Evolutionary conservation across 2,888 invertebrate species (phyloP), one percentile per base, ranked within the genome.

Genomic region (Nemoura dubitans): DNA sequence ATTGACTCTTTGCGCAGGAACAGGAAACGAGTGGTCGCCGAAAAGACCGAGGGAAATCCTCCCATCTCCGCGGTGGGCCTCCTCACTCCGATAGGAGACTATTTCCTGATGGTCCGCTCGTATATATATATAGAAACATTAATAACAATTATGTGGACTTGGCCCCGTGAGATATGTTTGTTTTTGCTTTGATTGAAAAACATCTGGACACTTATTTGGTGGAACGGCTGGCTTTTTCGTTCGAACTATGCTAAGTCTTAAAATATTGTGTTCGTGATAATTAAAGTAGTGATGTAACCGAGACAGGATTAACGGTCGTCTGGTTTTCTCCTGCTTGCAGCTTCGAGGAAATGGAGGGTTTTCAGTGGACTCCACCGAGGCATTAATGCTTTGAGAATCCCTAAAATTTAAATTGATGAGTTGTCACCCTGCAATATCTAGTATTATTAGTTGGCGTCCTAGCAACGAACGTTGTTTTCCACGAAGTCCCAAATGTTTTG

Each of bases 121-220:
- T 59, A 59, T 59, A 59, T 59, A 59, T 59, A 59, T 7, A 59
- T 59, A 59, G 59, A 59, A 10, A 59, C 14, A 59, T 59, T 59
- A 59, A 59, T 59, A 59, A 59, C 59, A 59, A 59, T 59, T 59
- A 59, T 59, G 3, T 59, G 59, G 59, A 59, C 59, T 59, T 59
- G 59, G 59, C 59, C 59, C 14, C 59, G 59, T 21, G 2, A 16
- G 59, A 59, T 14, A 59, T 59, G 59, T 59, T 59, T 59, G 59
- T 59, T 59, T 59, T 59, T 59, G 59, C 59, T 59, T 59, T 59
- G 16, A 59, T 59, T 2, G 59, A 21, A 59, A 59, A 59, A 59
- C 59, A 59, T 59, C 59, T 59, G 16, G 59, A 59, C 3, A 59
- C 21, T 10, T 59, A 59, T 59, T n/a, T 59, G 59, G 21, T 59